phyloP scores from a whole-genome alignment of 2,113 vertebrate genomes.

The Psilopogon haemacephalus region DNA sequence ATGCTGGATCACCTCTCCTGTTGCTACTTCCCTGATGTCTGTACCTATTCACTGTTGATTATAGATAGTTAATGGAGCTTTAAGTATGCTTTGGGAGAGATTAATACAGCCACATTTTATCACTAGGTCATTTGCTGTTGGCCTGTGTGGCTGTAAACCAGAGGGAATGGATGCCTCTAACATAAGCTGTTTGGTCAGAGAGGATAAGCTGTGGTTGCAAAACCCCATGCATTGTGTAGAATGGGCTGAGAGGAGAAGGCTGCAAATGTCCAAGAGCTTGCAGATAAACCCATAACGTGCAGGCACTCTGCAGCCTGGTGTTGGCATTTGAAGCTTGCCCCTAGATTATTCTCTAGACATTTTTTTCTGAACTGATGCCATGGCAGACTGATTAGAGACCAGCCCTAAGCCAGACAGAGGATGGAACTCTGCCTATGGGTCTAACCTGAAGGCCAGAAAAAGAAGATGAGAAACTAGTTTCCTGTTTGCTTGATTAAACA shows the following conservation, averaged over 20 bases:
- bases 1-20: not conserved
- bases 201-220: not conserved
- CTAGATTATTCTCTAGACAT: not conserved
- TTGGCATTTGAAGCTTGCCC: not conserved
- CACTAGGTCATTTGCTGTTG: not conserved
- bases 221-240: not conserved
- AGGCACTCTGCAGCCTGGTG: not conserved
- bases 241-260: not conserved
- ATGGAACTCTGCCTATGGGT: not conserved
- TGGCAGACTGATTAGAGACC: not conserved
- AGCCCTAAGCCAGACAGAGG: not conserved
- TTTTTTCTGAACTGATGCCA: not conserved
- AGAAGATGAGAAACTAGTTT: constrained; percentile 5
- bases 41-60: not conserved
- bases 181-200: not conserved
- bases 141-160: not conserved
- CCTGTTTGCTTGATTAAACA: constrained; percentile 17
- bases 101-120: not conserved
- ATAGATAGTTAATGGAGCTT: not conserved
- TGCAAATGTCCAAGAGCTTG: not conserved
- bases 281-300: not conserved
- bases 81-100: not conserved
- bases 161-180: not conserved
- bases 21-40: not conserved
- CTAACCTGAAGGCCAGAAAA: constrained; percentile 15